phyloP scores from a whole-genome alignment of 2,113 vertebrate genomes.

The Vulpes lagopus region DNA sequence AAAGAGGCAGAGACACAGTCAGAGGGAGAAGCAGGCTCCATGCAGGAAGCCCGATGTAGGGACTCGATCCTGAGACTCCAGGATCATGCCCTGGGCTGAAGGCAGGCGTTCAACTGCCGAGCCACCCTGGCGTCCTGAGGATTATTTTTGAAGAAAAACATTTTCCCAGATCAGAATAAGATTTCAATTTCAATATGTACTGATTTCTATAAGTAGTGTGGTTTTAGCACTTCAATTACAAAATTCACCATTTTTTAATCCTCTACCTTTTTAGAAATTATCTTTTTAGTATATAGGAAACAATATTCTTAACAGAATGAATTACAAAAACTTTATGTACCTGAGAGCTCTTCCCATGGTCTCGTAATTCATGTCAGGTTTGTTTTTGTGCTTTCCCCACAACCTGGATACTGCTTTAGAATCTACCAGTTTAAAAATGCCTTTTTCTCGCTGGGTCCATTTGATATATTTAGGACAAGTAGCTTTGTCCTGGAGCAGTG shows the following conservation, averaged over 20 bases:
- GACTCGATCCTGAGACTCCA: too few relatives aligned
- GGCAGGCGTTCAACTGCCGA: too few relatives aligned
- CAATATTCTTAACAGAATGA: not conserved
- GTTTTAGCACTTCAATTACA: conserved; percentile 22
- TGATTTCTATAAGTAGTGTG: not conserved
- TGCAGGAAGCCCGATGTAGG: too few relatives aligned
- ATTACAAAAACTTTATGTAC: conserved; percentile 84
- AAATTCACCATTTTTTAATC: conserved; percentile 26
- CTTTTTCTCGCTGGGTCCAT: conserved; percentile 96
- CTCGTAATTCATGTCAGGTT: conserved; percentile 99
- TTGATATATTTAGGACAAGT: conserved; percentile 99
- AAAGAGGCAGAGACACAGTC: too few relatives aligned
- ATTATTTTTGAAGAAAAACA: not conserved
- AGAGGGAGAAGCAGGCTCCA: too few relatives aligned
- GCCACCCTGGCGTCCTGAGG: too few relatives aligned
- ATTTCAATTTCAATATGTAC: conserved; percentile 42
- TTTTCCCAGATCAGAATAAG: not conserved
- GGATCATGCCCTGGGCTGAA: too few relatives aligned
- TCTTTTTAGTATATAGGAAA: conserved; percentile 24
- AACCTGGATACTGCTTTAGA: conserved; percentile 97
- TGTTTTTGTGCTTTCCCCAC: conserved; percentile 99
- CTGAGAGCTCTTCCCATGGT: conserved; percentile 99
- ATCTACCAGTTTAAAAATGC: conserved; percentile 99
- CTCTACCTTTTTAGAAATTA: not conserved
- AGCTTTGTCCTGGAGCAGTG: conserved; percentile 96